Evolutionary conservation across 2,797 vertebrate species (phyloP), one percentile per base, ranked within the genome.

Genomic region (Falco biarmicus): DNA sequence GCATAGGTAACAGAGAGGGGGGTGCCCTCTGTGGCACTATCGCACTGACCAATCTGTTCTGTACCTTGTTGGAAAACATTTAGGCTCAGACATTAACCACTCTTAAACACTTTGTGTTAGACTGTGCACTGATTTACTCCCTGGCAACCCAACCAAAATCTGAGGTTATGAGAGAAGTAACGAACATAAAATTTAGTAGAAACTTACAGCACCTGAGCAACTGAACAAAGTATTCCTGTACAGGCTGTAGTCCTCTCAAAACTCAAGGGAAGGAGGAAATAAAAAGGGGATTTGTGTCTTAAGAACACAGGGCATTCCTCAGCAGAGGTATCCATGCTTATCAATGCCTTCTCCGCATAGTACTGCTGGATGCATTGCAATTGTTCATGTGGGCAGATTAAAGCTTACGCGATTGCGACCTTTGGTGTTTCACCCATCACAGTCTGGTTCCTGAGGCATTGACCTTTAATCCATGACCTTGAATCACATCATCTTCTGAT

Each of bases 381-480:
- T 13, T 51, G 11, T 43, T 87, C 59, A 11, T 14, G 4, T 56
- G 32, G 69, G 14, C 14, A 94, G 22, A 12, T 63, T 37, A 37
- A 8, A 4, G 16, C 0, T 79, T 54, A 21, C 6, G 5, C 3
- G 1, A 12, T 11, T 45, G 32, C 0, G 2, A 2, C n/a, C 17
- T 86, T 54, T 81, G 54, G 9, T 69, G 32, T 64, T 89, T 68
- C 39, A 48, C 43, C 43, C 3, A 3, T 39, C 34, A 65, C 54
- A 57, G 47, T 63, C 65, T 88, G 16, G 77, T 34, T 84, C 59
- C 59, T 81, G 54, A 68, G 26, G 24, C 3, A 8, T 0, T 61
- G 59, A 57, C 34, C 56, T 66, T 87, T 84, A 65, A 79, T 68
- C n/a, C 59, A 54, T 11, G 18, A 34, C 73, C 37, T 32, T 75